These are phyloP conservation scores for Megastigmus dorsalis DNA, from an alignment of 2,888 invertebrate species.

Conservation along the genomic window DNA sequence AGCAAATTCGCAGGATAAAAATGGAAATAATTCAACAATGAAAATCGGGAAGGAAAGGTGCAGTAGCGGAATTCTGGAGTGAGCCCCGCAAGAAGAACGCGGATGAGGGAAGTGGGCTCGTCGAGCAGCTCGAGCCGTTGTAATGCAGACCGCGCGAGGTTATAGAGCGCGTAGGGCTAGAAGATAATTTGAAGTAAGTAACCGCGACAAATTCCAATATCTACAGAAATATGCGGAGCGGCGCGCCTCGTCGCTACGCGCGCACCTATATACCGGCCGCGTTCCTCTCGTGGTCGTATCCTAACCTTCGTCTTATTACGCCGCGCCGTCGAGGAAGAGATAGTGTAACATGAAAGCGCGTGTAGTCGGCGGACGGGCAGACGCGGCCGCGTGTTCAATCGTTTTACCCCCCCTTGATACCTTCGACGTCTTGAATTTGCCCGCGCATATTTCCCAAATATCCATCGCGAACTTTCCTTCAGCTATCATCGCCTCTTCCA, in stretches of 20 bases:
- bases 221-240: constrained; percentile 70
- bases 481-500: no score
- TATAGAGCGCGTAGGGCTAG: constrained; percentile 57
- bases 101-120: constrained; percentile 34
- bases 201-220: constrained; percentile 74
- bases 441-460: constrained; percentile 41
- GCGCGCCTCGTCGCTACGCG: constrained; percentile 57
- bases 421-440: constrained; percentile 35
- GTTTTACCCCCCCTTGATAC: constrained; percentile 57
- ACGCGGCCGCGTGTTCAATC: constrained; percentile 55
- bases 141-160: constrained; percentile 59
- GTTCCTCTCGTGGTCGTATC: constrained; percentile 68
- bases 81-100: no score
- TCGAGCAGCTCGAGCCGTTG: constrained; percentile 10
- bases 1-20: no score
- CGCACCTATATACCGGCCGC: constrained; percentile 40
- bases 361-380: not conserved
- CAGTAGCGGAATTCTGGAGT: no score
- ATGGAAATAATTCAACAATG: no score
- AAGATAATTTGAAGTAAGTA: constrained; percentile 73
- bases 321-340: constrained; percentile 33
- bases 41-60: no score
- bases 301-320: constrained; percentile 70
- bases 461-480: constrained; percentile 40
- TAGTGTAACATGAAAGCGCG: not conserved